Base-by-base conservation (phyloP, 2,797 vertebrate species). In the Nasua narica region DNA sequence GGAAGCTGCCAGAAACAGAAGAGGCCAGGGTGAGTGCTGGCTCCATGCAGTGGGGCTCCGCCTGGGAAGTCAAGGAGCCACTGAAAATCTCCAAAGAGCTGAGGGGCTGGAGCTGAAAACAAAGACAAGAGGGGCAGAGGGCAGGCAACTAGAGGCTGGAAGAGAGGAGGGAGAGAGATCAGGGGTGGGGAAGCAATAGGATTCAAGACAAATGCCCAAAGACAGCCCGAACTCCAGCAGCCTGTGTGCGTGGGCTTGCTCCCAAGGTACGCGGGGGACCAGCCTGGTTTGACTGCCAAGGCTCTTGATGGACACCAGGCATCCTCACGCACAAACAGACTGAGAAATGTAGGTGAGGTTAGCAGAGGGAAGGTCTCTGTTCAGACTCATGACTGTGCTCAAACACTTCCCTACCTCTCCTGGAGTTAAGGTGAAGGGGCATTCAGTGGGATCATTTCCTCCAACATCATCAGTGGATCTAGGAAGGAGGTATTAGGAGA, bases 191-290 rank as follows among this genome's bases (percentile, higher is more conserved):
- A 23, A 37, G 48, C 32, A 37, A 2, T 0, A 19, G 52, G 4
- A 4, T 48, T 65, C 1, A 0, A 58, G 35, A 43, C 60, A 67
- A 43, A 19, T 19, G 67, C 25, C 29, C 3, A 4, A 40, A 32
- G 23, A 69, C 29, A 19, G 23, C 37, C 1, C 0, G 21, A 56
- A 43, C 9, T 48, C 29, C 67, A 43, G 29, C 19, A 62, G n/a
- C 37, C 37, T 78, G 16, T 32, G 27, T 23, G 11, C 1, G 21
- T 7, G 14, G 4, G 18, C 15, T 18, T 54, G 25, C 5, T 18
- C 13, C 3, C 4, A 19, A 3, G 16, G 15, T 13, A n/a, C 54
- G 0, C 1, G 0, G 60, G 9, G 2, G 21, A 12, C 15, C 14
- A 69, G 37, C 35, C 37, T 35, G 16, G 29, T 7, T 48, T 21